These are phyloP conservation scores for Pseudocheirus occidentalis DNA, from an alignment of 2,797 vertebrate genomes.

Conservation along the genomic window DNA sequence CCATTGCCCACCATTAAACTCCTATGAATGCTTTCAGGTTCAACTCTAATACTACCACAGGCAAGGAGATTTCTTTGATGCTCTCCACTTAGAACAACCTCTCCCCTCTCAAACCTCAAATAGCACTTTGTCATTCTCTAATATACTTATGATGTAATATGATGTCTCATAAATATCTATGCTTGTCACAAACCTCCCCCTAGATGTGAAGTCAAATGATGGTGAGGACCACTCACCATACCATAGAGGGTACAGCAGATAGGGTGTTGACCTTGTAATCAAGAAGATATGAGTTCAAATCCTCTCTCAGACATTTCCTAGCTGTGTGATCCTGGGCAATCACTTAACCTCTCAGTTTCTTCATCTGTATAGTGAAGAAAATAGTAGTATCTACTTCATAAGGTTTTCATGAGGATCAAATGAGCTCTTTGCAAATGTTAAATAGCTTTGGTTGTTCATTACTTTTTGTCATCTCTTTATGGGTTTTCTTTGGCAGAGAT, in stretches of 20 bases:
- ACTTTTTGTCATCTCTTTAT: neutral
- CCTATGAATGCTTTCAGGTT: neutral
- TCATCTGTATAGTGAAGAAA: neutral
- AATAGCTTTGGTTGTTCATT: neutral
- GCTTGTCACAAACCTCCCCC: neutral
- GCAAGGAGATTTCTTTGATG: neutral
- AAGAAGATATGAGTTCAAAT: neutral
- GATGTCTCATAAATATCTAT: neutral
- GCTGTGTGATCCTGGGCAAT: neutral
- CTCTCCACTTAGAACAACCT: neutral
- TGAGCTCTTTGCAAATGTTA: neutral
- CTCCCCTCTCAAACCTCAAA: neutral
- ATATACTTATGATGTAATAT: neutral
- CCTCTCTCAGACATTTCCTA: neutral
- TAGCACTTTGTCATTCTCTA: neutral
- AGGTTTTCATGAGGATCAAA: neutral
- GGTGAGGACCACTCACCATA: neutral
- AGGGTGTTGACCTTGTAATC: neutral
- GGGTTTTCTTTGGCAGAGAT: neutral
- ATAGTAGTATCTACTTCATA: neutral
- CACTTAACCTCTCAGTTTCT: neutral
- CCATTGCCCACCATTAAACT: neutral
- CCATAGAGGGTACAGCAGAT: neutral
- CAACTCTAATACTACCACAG: neutral
- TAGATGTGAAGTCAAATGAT: neutral